Base-by-base conservation (phyloP, 2,888 invertebrate species). In the Pristionchus entomophagus region DNA sequence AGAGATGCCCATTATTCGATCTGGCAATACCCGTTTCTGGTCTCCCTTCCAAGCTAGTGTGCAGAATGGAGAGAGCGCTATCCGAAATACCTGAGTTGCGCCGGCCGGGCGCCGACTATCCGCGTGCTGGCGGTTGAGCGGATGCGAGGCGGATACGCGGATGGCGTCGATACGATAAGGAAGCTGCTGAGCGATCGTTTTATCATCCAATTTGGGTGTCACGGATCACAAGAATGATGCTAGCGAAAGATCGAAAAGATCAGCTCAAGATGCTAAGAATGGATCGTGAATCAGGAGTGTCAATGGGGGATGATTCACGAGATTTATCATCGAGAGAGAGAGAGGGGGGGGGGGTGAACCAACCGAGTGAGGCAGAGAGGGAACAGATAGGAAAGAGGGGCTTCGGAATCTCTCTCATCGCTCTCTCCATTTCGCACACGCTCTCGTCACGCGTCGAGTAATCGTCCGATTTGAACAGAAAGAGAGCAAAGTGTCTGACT, bases 271-370 rank as follows among this genome's bases (percentile, higher is more conserved):
- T 65, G 65, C 19, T 35, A 65, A 65, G 65, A 65, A 65, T 65
- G 22, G 2, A 19, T n/a, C n/a, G 65, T 65, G 65, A 65, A 29
- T 65, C 29, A 65, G 35, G 5, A 22, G 6, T 29, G 65, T 65
- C 35, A 65, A 65, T 35, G 65, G 65, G 65, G 32, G 29, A 59
- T 65, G 65, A 65, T 65, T 65, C 65, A 65, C 8, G 65, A 65
- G 32, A 65, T 65, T 65, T 65, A 65, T 65, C 65, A 65, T 65
- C 35, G 19, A 35, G 65, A 65, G 35, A 35, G 35, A 6, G 45
- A 10, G 14, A 14, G 45, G 45, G 14, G 45, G 45, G 45, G 45
- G 45, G 14, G 45, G 45, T n/a, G n/a, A n/a, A n/a, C n/a, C n/a
- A n/a, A n/a, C n/a, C n/a, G n/a, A n/a, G n/a, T n/a, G n/a, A n/a